Evolutionary conservation across 2,888 invertebrate genomes (phyloP).

Genomic region (Xestia xanthographa): DNA sequence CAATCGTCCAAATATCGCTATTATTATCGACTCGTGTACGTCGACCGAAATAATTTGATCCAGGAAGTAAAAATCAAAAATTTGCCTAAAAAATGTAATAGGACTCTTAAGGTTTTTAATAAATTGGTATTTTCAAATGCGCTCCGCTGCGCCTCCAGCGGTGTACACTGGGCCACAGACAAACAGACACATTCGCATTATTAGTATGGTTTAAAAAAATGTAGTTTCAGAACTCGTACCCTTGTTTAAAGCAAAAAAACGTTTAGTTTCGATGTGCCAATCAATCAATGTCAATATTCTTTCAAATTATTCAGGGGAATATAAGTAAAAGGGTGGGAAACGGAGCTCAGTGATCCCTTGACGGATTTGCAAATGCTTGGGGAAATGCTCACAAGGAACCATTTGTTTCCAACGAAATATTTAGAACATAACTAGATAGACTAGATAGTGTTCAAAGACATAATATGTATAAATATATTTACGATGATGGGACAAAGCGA

Average conservation of each 20-base stretch:
- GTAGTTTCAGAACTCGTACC: neutral
- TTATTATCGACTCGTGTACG: too few species aligned
- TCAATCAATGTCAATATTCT: slow-evolving; percentile 25
- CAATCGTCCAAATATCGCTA: too few species aligned
- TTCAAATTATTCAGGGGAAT: slow-evolving; percentile 1
- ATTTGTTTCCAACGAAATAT: neutral
- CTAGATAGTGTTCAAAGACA: neutral
- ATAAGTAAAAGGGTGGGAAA: neutral
- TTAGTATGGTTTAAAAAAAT: neutral
- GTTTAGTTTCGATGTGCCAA: neutral
- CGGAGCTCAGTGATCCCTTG: slow-evolving; percentile 6
- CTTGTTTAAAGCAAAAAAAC: neutral
- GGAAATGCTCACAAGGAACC: neutral
- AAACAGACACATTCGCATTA: neutral
- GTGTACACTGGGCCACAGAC: too few species aligned
- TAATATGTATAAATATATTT: neutral
- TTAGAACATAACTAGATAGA: neutral
- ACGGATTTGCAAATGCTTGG: slow-evolving; percentile 9
- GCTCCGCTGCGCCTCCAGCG: too few species aligned
- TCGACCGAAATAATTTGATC: too few species aligned
- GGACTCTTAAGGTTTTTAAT: too few species aligned
- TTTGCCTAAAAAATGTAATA: too few species aligned
- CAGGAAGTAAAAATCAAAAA: too few species aligned
- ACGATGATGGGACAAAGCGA: neutral
- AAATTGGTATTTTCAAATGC: too few species aligned